Percentiles rank a stretch among this genome's conserved stretches.
phyloP scores from a whole-genome alignment of 2,888 invertebrate species.

The Hipparchia semele region DNA sequence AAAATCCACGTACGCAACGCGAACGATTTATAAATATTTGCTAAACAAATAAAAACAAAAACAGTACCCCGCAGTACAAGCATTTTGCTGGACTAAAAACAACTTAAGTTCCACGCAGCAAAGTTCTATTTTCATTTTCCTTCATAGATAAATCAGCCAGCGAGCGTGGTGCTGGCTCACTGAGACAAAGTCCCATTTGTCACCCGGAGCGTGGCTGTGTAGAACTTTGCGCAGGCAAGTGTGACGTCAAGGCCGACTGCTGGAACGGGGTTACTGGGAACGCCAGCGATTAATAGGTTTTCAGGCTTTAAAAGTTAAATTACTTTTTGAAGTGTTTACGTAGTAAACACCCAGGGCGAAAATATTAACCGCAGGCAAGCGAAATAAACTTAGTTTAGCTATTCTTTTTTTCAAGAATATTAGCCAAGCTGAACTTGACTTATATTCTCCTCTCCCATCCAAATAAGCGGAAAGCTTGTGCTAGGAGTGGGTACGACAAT shows the following conservation, averaged over 20 bases:
- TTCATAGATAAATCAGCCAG: constrained; percentile 29
- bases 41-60: constrained; percentile 19
- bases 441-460: too few species aligned
- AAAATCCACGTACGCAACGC: not conserved
- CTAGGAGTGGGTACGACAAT: too few species aligned
- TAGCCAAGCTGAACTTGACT: too few species aligned
- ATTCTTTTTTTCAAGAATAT: too few species aligned
- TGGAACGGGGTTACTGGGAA: constrained; percentile 33
- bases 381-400: too few species aligned
- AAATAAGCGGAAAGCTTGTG: too few species aligned
- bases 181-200: constrained; percentile 40
- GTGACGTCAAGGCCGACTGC: constrained; percentile 45
- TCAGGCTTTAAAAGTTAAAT: not conserved
- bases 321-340: not conserved
- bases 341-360: not conserved
- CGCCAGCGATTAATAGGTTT: not conserved
- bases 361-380: too few species aligned
- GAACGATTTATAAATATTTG: constrained; percentile 2
- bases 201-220: constrained; percentile 28
- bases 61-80: not conserved
- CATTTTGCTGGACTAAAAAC: constrained; percentile 11
- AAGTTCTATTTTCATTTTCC: constrained; percentile 12
- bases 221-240: constrained; percentile 36
- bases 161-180: constrained; percentile 12
- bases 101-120: constrained; percentile 9